phyloP scores from a whole-genome alignment of 2,113 vertebrate species.

The Dunckerocampus dactyliophorus region DNA sequence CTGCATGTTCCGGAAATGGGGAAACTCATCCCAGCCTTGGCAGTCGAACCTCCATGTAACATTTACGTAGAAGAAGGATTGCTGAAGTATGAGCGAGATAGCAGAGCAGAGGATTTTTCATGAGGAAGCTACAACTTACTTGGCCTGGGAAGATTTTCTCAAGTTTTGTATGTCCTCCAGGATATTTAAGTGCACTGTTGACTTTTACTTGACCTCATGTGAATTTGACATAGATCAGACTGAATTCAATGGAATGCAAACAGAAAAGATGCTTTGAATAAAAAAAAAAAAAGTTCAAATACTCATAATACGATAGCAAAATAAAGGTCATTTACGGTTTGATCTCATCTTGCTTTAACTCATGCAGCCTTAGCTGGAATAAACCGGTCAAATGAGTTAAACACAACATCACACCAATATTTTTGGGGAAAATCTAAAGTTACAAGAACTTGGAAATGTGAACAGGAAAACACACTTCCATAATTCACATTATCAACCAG shows the following conservation, averaged over 20 bases:
- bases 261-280: background rate
- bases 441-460: no score
- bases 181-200: conserved; percentile 2
- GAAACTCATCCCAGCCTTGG: conserved; percentile 47
- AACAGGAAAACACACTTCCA: no score
- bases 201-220: conserved; percentile 3
- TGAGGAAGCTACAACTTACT: conserved; percentile 52
- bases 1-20: conserved; percentile 41
- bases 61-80: conserved; percentile 26
- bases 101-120: conserved; percentile 39
- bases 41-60: conserved; percentile 14
- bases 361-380: background rate
- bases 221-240: background rate
- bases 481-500: no score
- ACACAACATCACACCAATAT: conserved; percentile 1
- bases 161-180: conserved; percentile 7
- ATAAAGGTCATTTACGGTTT: conserved; percentile 3
- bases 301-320: background rate
- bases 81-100: conserved; percentile 39
- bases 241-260: background rate
- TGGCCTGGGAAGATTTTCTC: conserved; percentile 34
- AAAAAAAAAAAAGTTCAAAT: no score
- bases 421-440: no score
- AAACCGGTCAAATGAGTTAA: conserved; percentile 5
- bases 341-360: conserved; percentile 1